Percentiles rank a stretch among this genome's conserved stretches.
These are phyloP conservation scores for Arothron firmamentum DNA, from an alignment of 2,113 vertebrate genomes.

Conservation along the genomic window DNA sequence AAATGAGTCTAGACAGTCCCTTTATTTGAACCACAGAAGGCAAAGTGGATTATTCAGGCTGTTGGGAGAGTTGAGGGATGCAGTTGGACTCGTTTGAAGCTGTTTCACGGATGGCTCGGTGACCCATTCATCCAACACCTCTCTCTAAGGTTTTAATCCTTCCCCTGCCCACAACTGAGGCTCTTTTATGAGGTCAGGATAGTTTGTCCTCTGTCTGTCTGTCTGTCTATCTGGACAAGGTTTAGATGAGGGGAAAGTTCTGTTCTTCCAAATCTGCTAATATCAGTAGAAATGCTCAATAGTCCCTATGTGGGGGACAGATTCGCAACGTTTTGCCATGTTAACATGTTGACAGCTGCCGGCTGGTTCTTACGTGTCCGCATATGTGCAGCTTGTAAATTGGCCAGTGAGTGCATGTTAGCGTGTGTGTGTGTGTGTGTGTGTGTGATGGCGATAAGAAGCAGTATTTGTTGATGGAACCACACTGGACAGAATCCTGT, in stretches of 20 bases:
- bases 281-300: no score
- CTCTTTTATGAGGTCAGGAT: slow-evolving; percentile 30
- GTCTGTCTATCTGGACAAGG: slow-evolving; percentile 30
- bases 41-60: slow-evolving; percentile 47
- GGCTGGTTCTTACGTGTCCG: slow-evolving; percentile 21
- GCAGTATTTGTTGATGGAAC: slow-evolving; percentile 61
- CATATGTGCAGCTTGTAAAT: slow-evolving; percentile 7
- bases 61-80: slow-evolving; percentile 36
- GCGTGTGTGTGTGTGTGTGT: slow-evolving; percentile 43
- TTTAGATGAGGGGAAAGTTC: slow-evolving; percentile 42
- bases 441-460: slow-evolving; percentile 56
- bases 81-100: slow-evolving; percentile 32
- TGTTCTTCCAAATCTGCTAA: not conserved
- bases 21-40: slow-evolving; percentile 45
- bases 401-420: slow-evolving; percentile 49
- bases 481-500: slow-evolving; percentile 62
- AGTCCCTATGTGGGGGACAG: slow-evolving; percentile 1
- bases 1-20: slow-evolving; percentile 57
- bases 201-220: slow-evolving; percentile 50
- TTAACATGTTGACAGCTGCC: slow-evolving; percentile 27
- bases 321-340: slow-evolving; percentile 28
- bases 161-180: slow-evolving; percentile 28
- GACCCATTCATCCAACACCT: slow-evolving; percentile 36
- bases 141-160: slow-evolving; percentile 34
- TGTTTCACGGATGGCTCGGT: slow-evolving; percentile 51